Evolutionary conservation across 1,140 invertebrate genomes (phyloP).

Genomic region (Gryon sp.): DNA sequence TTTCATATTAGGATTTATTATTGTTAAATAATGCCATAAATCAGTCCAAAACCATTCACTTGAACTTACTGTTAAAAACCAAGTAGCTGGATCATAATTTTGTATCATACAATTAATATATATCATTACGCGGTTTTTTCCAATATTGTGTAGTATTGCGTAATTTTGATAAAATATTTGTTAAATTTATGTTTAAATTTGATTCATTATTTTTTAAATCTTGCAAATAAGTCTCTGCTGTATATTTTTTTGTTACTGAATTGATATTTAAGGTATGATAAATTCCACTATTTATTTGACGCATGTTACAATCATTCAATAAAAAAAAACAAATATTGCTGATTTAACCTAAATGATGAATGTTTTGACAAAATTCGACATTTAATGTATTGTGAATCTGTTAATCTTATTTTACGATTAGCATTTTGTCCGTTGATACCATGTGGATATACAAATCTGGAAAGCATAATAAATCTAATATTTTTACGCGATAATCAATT

Average conservation of each 20-base stretch:
- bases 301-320: slow-evolving; percentile 59
- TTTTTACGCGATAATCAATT: slow-evolving; percentile 44
- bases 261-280: slow-evolving; percentile 63
- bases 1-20: slow-evolving; percentile 31
- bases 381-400: slow-evolving; percentile 62
- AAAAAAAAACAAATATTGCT: slow-evolving; percentile 67
- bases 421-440: slow-evolving; percentile 61
- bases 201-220: slow-evolving; percentile 11
- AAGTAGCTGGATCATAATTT: no score
- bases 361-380: slow-evolving; percentile 53
- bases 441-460: no score
- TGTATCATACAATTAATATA: slow-evolving; percentile 66
- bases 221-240: slow-evolving; percentile 26
- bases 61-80: no score
- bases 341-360: slow-evolving; percentile 60
- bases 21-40: slow-evolving; percentile 31
- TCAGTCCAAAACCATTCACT: no score
- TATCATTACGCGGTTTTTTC: slow-evolving; percentile 56
- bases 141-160: slow-evolving; percentile 64
- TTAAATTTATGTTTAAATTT: slow-evolving; percentile 56
- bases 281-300: slow-evolving; percentile 50
- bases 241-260: slow-evolving; percentile 41
- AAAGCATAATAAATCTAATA: slow-evolving; percentile 65
- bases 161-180: slow-evolving; percentile 60
- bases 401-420: slow-evolving; percentile 40